Percentiles rank a stretch among this genome's conserved stretches.
Evolutionary conservation across 1,140 invertebrate genomes (phyloP).

Genomic region (Drosophila repleta): DNA sequence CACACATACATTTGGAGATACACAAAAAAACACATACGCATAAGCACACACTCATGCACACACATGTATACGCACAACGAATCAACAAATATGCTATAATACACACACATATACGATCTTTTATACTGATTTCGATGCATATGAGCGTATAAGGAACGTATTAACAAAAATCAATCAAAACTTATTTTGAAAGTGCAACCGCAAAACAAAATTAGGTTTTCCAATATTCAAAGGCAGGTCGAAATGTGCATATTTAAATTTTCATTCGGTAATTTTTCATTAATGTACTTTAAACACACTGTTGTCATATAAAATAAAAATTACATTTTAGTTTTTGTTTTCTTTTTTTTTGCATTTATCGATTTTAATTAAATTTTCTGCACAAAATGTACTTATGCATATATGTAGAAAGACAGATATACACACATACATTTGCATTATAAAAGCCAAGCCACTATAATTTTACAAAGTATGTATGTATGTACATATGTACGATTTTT

Average conservation of each 20-base stretch:
- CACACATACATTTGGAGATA: constrained; percentile 32
- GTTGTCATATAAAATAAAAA: not conserved
- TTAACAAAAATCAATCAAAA: not conserved
- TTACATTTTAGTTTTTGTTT: not conserved
- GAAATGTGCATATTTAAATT: not conserved
- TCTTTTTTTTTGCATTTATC: constrained; percentile 13
- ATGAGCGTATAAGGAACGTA: not conserved
- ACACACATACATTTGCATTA: constrained; percentile 26
- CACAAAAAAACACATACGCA: constrained; percentile 26
- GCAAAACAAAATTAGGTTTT: too few relatives aligned
- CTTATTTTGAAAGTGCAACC: too few relatives aligned
- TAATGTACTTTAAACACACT: not conserved
- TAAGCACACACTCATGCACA: constrained; percentile 9
- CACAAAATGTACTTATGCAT: constrained; percentile 1
- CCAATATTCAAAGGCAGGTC: too few relatives aligned
- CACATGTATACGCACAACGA: constrained; percentile 13
- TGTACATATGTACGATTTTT: constrained; percentile 3
- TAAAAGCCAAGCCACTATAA: constrained; percentile 52
- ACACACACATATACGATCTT: constrained; percentile 5
- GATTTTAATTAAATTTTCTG: constrained; percentile 13
- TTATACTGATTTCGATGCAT: too few relatives aligned
- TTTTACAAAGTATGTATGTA: constrained; percentile 55
- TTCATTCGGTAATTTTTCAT: not conserved
- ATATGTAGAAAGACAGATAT: not conserved
- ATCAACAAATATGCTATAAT: constrained; percentile 34